Evolutionary conservation across 2,113 vertebrate species (phyloP), one percentile per base, ranked within the genome.

Genomic region (Phylloscopus whistleri): DNA sequence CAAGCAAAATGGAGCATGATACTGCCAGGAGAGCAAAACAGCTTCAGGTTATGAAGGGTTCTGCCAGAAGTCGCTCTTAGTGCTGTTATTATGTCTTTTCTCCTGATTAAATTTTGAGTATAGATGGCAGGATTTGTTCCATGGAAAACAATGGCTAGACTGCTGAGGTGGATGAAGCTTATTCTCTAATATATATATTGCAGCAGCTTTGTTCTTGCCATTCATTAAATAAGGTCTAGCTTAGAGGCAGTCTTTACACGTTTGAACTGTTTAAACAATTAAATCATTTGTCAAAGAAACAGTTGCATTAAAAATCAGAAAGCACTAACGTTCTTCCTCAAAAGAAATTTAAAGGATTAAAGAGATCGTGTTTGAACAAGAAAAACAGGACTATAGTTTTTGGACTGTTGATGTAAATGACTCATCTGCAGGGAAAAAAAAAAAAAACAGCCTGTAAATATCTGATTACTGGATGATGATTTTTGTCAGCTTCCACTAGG

Each of bases 261-360:
- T 93, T 85, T 74, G 51, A 85, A 84, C 11, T 77, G 11, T 74
- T 97, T 85, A 48, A 88, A 83, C 35, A 88, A 90, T 70, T 85
- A 88, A 90, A 77, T 77, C 30, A 77, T 84, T 84, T 84, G 84
- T 69, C 62, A 86, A 90, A 86, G 10, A 48, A 95, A 69, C 21
- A 90, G n/a, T 53, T 82, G 11, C 2, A 1, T 52, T 68, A 68
- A 79, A 51, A 82, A 76, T 33, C 46, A 73, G 30, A 90, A 95
- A 93, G 12, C 7, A 17, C 21, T 59, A 31, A 80, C 67, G 13
- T 56, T 80, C 10, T 59, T 84, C 55, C 79, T 95, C 49, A 88
- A 88, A 88, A 91, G 39, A 95, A 86, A 67, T 67, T 37, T 44
- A 80, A 80, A 90, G 33, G 16, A 85, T 72, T 94, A 69, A 10